Conservation (phyloP, 30 jellyfish, hydroid and myxozoan genomes). For the Clytia hemisphaerica region DNA sequence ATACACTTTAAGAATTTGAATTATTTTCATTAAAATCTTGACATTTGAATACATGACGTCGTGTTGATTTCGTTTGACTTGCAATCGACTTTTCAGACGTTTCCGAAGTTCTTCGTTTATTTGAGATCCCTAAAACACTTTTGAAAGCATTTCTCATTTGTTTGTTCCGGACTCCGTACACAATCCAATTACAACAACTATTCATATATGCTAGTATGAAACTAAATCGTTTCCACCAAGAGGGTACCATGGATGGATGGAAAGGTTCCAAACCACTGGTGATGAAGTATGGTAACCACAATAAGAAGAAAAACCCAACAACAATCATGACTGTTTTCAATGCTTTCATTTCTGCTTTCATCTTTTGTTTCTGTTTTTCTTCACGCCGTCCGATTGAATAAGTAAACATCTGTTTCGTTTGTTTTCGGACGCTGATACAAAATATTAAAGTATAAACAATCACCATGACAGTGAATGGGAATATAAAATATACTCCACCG, state of each 20-base stretch:
- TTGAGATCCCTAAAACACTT: constrained; percentile 28
- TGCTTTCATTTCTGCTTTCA: constrained; percentile 68
- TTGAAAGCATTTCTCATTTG: constrained; percentile 57
- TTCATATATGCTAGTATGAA: constrained; percentile 55
- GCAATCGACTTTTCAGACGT: no score
- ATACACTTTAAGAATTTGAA: no score
- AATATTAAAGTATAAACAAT: constrained; percentile 40
- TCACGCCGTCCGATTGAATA: constrained; percentile 18
- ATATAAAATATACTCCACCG: constrained; percentile 36
- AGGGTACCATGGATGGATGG: constrained; percentile 39
- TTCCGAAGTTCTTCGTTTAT: neutral
- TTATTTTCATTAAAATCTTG: no score
- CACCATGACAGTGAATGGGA: constrained; percentile 47
- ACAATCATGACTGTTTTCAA: constrained; percentile 67
- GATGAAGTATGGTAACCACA: constrained; percentile 75
- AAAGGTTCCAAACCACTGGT: constrained; percentile 51
- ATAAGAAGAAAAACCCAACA: constrained; percentile 59
- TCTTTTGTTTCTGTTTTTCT: neutral
- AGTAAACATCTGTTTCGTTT: constrained; percentile 41
- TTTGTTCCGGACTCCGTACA: constrained; percentile 73
- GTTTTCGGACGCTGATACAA: constrained; percentile 47
- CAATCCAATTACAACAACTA: constrained; percentile 75
- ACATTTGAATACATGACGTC: no score
- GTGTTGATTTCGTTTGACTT: no score
- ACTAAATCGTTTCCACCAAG: constrained; percentile 45